Percentiles rank a stretch among this genome's conserved stretches.
Evolutionary conservation across 2,113 vertebrate species (phyloP).

Genomic region (Proterorhinus semilunaris): DNA sequence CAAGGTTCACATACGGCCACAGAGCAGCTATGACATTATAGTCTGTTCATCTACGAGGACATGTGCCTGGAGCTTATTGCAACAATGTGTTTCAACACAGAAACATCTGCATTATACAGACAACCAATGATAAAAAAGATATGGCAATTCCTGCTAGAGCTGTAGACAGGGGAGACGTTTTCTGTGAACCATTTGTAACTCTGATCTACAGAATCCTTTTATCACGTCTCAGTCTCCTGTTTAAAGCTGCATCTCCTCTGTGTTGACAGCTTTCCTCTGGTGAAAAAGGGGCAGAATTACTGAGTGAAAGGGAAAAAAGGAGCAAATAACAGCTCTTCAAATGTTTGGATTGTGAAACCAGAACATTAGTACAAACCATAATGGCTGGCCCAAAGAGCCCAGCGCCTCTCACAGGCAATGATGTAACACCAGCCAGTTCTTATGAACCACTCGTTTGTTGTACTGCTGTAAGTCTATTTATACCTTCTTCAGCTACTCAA

Average conservation of each 20-base stretch:
- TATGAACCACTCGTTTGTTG: constrained; percentile 81
- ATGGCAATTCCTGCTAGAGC: no score
- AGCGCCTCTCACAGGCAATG: constrained; percentile 74
- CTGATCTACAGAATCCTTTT: constrained; percentile 14
- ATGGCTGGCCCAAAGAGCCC: constrained; percentile 73
- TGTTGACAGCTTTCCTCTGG: constrained; percentile 64
- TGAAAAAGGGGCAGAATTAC: constrained; percentile 66
- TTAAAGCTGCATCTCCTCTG: constrained; percentile 64
- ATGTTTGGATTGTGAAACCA: constrained; percentile 81
- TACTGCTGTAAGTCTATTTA: constrained; percentile 77
- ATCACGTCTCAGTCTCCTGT: constrained; percentile 45
- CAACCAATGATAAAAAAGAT: no score
- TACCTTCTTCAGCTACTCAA: constrained; percentile 75
- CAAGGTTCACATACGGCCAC: not conserved
- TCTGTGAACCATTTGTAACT: not conserved
- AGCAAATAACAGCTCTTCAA: constrained; percentile 79
- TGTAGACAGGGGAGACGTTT: not conserved
- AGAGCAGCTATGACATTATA: not conserved
- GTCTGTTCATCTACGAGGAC: not conserved
- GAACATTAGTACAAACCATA: constrained; percentile 83
- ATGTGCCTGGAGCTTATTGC: not conserved
- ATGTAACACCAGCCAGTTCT: constrained; percentile 80
- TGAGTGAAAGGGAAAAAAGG: constrained; percentile 72
- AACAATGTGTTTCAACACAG: not conserved
- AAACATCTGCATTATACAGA: not conserved